Percentiles rank a stretch among this genome's conserved stretches.
These are phyloP conservation scores for Oopsacas minuta DNA, from an alignment of 37 sponge, comb jelly and placozoan genomes.

Conservation along the genomic window DNA sequence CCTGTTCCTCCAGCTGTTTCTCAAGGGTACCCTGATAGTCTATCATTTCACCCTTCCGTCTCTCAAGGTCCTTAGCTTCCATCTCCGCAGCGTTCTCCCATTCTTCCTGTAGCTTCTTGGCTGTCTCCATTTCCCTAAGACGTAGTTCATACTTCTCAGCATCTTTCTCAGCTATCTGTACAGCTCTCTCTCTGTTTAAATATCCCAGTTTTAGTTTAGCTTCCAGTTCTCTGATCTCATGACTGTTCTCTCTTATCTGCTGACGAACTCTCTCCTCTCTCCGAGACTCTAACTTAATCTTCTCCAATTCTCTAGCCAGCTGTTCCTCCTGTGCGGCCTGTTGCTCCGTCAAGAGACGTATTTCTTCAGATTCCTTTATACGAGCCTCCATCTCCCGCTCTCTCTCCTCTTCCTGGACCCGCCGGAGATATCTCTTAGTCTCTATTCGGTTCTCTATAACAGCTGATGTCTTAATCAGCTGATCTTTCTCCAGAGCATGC, in stretches of 20 bases:
- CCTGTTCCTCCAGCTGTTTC: slow-evolving; percentile 84
- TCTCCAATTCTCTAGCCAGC: slow-evolving; percentile 75
- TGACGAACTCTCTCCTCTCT: slow-evolving; percentile 66
- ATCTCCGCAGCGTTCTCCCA: slow-evolving; percentile 38
- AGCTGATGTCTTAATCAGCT: slow-evolving; percentile 20
- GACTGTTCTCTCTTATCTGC: slow-evolving; percentile 74
- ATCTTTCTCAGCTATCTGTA: slow-evolving; percentile 86
- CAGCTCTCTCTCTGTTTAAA: slow-evolving; percentile 94
- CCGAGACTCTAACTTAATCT: slow-evolving; percentile 53
- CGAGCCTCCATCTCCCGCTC: slow-evolving; percentile 58
- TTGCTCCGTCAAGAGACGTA: slow-evolving; percentile 40
- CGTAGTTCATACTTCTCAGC: slow-evolving; percentile 33
- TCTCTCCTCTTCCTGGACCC: slow-evolving; percentile 49
- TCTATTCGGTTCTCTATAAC: slow-evolving; percentile 21
- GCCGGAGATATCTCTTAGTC: slow-evolving; percentile 38
- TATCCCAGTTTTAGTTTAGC: slow-evolving; percentile 85
- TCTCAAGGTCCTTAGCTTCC: slow-evolving; percentile 39
- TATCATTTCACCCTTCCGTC: slow-evolving; percentile 43
- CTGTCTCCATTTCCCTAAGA: slow-evolving; percentile 49
- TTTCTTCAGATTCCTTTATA: slow-evolving; percentile 33
- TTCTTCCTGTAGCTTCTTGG: slow-evolving; percentile 45
- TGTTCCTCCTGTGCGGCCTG: slow-evolving; percentile 69
- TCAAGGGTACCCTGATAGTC: slow-evolving; percentile 77
- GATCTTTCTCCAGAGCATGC: slow-evolving; percentile 16
- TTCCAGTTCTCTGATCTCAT: slow-evolving; percentile 81